Base-by-base conservation (phyloP, 2,797 vertebrate genomes). In the Iguana delicatissima region DNA sequence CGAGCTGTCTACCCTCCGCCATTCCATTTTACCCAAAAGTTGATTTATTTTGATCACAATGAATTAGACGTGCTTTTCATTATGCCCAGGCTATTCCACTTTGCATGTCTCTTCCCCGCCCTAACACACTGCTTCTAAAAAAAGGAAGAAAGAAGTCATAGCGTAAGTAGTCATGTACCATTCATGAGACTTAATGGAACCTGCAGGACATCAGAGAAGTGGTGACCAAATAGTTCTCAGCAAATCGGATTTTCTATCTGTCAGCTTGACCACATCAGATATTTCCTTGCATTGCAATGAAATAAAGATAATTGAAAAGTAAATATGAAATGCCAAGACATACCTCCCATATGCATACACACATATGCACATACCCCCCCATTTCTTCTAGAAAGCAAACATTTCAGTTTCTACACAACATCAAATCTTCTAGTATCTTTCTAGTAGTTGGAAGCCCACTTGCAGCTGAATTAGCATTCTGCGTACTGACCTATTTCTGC, bases 21-120 rank as follows among this genome's bases (percentile, higher is more conserved):
- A 57, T 83, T 91, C 87, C 84, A n/a, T 38, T 93, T 94, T 85
- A 88, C 92, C 46, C 42, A 82, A 91, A 93, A 89, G 59, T 24
- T 93, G 59, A 26, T 93, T 92, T 94, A 90, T 95, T 95, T 91
- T 67, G 77, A 80, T 50, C 35, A 32, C 10, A 57, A 74, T 87
- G 69, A 93, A 89, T 83, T 50, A 80, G 73, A 22, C 8, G 18
- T 52, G 1, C 2, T 85, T 1, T 0, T 12, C 7, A 20, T 42
- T 88, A 35, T 4, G 0, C 18, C 80, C 59, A 12, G 46, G 18
- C 38, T 89, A 84, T 85, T 52, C 64, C 89, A 2, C 0, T 80
- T 85, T 84, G 26, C 73, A 84, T 8, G 26, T 29, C 42, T 38
- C 62, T 42, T 64, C 9, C 72, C 82, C 29, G 12, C 35, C 77